Conservation (phyloP, 2,113 vertebrate genomes). For the Brachypteracias leptosomus region DNA sequence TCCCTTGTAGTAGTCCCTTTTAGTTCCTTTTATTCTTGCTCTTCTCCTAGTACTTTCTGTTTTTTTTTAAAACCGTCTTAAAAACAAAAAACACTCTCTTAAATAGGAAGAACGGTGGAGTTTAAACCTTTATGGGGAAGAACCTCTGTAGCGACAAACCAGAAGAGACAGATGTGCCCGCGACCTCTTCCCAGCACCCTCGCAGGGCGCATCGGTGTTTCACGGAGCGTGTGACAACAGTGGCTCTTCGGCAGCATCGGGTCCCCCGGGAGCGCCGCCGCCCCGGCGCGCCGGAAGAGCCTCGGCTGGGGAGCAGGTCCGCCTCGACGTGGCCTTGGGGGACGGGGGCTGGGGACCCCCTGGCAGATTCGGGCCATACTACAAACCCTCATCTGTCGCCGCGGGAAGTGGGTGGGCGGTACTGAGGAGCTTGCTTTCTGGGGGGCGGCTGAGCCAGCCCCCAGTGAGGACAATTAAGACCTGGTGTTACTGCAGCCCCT, state of each 20-base stretch:
- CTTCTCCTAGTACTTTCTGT: neutral
- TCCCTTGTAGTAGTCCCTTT: neutral
- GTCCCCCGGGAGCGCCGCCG: neutral
- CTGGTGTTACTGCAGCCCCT: neutral
- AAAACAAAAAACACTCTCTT: neutral
- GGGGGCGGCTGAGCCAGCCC: neutral
- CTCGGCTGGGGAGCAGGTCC: neutral
- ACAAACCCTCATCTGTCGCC: neutral
- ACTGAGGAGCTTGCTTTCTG: neutral
- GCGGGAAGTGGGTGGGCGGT: neutral
- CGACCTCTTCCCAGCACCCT: neutral
- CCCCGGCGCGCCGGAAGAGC: neutral
- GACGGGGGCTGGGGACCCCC: neutral
- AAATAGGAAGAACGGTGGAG: neutral
- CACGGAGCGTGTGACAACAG: too few relatives aligned
- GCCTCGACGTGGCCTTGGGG: neutral
- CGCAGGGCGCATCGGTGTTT: neutral
- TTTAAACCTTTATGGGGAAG: neutral
- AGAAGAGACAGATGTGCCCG: neutral
- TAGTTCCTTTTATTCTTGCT: accelerated
- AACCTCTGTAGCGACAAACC: neutral
- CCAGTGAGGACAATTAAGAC: neutral
- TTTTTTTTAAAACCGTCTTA: neutral
- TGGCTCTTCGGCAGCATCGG: neutral
- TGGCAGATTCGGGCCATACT: neutral